Conservation (phyloP, 2,797 vertebrate genomes). For the Fundulus diaphanus region DNA sequence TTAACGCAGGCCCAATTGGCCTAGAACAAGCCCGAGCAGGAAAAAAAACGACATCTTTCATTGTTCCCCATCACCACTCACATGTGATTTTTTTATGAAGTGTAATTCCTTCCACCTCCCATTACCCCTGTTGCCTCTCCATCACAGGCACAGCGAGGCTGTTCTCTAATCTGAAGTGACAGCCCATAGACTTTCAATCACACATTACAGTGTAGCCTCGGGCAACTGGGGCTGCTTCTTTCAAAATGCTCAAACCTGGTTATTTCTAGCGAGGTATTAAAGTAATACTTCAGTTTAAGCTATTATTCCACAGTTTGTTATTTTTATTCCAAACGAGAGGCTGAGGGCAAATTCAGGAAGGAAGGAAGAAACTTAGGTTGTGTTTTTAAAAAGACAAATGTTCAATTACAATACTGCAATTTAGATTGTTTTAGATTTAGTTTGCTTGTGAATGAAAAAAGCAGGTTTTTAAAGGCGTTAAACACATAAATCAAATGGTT, state of each 20-base stretch:
- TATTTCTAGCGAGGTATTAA: slow-evolving; percentile 99
- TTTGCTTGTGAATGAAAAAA: neutral
- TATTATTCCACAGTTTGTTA: slow-evolving; percentile 87
- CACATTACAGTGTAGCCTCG: slow-evolving; percentile 94
- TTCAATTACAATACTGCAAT: neutral
- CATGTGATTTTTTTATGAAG: slow-evolving; percentile 91
- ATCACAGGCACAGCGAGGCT: slow-evolving; percentile 91
- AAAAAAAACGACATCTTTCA: slow-evolving; percentile 61
- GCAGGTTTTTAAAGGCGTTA: neutral
- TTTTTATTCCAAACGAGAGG: slow-evolving; percentile 50
- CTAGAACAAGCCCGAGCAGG: slow-evolving; percentile 50
- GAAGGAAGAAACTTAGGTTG: slow-evolving; percentile 2
- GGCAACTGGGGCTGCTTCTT: slow-evolving; percentile 91
- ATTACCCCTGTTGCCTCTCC: slow-evolving; percentile 93
- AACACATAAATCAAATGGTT: neutral
- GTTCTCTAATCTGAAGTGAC: slow-evolving; percentile 98
- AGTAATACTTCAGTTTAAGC: slow-evolving; percentile 98
- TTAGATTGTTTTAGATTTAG: no score
- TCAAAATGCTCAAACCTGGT: slow-evolving; percentile 98
- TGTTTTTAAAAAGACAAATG: slow-evolving; percentile 10
- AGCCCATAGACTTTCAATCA: slow-evolving; percentile 95
- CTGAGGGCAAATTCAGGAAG: slow-evolving; percentile 56
- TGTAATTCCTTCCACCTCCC: slow-evolving; percentile 94
- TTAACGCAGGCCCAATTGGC: slow-evolving; percentile 44
- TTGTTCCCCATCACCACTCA: slow-evolving; percentile 86